These are phyloP conservation scores for Aphrophora alni DNA, from an alignment of 2,888 invertebrate genomes.

Conservation along the genomic window DNA sequence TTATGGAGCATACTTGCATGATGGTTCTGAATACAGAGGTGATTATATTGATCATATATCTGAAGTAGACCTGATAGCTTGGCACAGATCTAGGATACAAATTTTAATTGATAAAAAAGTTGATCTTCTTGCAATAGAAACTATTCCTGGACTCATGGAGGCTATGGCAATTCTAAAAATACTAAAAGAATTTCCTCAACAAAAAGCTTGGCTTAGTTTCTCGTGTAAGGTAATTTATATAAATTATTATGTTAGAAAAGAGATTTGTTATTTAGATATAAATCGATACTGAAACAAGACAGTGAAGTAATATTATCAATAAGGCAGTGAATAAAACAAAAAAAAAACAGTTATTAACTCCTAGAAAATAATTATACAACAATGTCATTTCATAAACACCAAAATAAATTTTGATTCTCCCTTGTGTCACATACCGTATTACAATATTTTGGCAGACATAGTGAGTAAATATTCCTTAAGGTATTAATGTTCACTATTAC, in stretches of 20 bases:
- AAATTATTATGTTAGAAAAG: conserved; percentile 44
- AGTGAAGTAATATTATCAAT: too few species aligned
- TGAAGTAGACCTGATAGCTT: conserved; percentile 71
- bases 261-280: not conserved
- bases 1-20: conserved; percentile 87
- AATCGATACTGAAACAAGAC: too few species aligned
- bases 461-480: too few species aligned
- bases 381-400: too few species aligned
- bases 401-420: too few species aligned
- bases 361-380: too few species aligned
- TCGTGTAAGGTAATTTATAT: conserved; percentile 73
- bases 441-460: too few species aligned
- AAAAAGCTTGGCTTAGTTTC: conserved; percentile 89
- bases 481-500: too few species aligned
- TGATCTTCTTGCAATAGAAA: conserved; percentile 89
- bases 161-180: conserved; percentile 83
- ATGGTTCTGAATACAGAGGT: conserved; percentile 95
- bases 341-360: too few species aligned
- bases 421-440: too few species aligned
- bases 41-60: conserved; percentile 73
- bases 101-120: conserved; percentile 81
- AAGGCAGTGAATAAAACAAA: too few species aligned
- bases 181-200: conserved; percentile 76
- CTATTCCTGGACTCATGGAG: conserved; percentile 85
- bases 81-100: conserved; percentile 85